Evolutionary conservation across 2,888 invertebrate genomes (phyloP).

Genomic region (Epirrita christyi): DNA sequence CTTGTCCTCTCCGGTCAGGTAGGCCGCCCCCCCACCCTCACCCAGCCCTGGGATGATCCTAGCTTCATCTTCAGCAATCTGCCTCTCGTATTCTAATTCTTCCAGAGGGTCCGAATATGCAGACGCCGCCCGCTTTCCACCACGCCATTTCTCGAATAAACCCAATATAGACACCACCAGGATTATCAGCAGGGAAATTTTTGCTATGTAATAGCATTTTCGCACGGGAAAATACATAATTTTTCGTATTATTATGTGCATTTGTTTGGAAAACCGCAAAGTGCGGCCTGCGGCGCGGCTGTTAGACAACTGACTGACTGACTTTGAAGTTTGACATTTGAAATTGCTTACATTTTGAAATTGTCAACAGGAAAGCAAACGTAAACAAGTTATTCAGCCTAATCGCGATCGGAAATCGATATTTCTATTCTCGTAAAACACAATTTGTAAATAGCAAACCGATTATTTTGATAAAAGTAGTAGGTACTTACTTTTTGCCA

Average conservation of each 20-base stretch:
- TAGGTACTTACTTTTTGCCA: no score
- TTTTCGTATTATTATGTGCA: conserved; percentile 38
- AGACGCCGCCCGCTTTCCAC: conserved; percentile 64
- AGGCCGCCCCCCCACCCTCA: conserved; percentile 87
- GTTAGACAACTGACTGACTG: conserved; percentile 58
- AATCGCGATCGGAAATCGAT: conserved; percentile 22
- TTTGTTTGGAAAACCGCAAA: conserved; percentile 34
- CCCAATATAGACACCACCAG: conserved; percentile 64
- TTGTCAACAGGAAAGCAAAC: conserved; percentile 73
- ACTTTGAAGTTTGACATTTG: conserved; percentile 53
- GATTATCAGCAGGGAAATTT: conserved; percentile 59
- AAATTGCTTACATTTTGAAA: conserved; percentile 41
- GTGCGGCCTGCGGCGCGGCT: conserved; percentile 46
- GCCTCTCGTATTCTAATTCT: conserved; percentile 71
- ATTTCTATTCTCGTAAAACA: no score
- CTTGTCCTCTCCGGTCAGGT: conserved; percentile 87
- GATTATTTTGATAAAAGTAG: no score
- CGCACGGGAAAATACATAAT: conserved; percentile 71
- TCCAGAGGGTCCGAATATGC: conserved; percentile 50
- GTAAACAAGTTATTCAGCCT: conserved; percentile 78
- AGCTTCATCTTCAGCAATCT: conserved; percentile 86
- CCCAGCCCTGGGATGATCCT: conserved; percentile 89
- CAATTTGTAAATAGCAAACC: no score
- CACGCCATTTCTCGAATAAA: conserved; percentile 75
- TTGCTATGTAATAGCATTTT: conserved; percentile 71